These are phyloP conservation scores for Acrobasis suavella DNA, from an alignment of 2,888 invertebrate species.

Conservation along the genomic window DNA sequence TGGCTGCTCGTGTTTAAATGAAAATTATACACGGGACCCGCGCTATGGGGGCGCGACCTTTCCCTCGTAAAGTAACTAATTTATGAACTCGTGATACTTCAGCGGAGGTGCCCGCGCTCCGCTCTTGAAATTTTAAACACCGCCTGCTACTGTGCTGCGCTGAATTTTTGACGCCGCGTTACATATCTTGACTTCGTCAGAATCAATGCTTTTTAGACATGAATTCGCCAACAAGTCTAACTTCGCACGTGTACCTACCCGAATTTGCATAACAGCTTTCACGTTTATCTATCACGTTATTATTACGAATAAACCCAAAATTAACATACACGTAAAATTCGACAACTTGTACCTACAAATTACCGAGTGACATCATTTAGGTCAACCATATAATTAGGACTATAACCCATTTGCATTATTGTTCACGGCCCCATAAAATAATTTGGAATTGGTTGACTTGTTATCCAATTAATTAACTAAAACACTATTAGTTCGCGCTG, in stretches of 20 bases:
- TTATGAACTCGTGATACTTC: conserved; percentile 73
- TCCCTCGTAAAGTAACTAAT: conserved; percentile 76
- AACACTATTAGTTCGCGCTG: conserved; percentile 10
- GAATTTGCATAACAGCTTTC: not conserved
- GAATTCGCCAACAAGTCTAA: conserved; percentile 27
- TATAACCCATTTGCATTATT: conserved; percentile 27
- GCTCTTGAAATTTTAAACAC: conserved; percentile 76
- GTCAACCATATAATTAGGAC: conserved; percentile 25
- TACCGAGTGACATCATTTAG: conserved; percentile 23
- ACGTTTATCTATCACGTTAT: not conserved
- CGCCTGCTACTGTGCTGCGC: conserved; percentile 53
- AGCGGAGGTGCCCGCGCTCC: conserved; percentile 60
- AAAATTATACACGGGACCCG: conserved; percentile 72
- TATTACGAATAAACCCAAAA: not conserved
- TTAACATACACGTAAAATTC: conserved; percentile 17
- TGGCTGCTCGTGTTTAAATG: conserved; percentile 73
- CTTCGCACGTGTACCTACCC: not conserved
- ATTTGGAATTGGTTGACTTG: conserved; percentile 21
- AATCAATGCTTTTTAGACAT: conserved; percentile 45
- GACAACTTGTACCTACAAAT: conserved; percentile 13
- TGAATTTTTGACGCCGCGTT: conserved; percentile 62
- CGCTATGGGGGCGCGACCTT: conserved; percentile 66
- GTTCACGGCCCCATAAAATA: conserved; percentile 22
- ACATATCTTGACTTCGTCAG: conserved; percentile 55
- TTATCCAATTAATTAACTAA: conserved; percentile 24